Percentiles rank a stretch among this genome's conserved stretches.
Conservation (phyloP, 2,113 vertebrate genomes). For the Erythrocercus mccallii region DNA sequence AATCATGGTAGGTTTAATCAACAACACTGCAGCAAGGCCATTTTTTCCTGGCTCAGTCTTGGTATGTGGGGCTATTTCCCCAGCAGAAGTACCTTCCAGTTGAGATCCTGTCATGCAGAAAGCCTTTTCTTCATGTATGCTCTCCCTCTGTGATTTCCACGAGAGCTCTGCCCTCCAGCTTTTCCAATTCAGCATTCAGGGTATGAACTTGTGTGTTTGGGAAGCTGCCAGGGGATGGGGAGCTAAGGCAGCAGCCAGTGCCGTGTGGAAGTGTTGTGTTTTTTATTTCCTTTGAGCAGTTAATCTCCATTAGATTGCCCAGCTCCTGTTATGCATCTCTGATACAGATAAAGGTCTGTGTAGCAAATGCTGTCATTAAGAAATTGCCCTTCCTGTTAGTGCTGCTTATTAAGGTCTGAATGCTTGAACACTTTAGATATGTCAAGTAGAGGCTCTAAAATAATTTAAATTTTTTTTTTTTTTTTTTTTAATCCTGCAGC, state of each 20-base stretch:
- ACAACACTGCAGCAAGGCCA: neutral
- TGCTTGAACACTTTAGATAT: neutral
- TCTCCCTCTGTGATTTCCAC: constrained; percentile 44
- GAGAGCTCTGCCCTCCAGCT: constrained; percentile 29
- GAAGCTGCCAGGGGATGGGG: constrained; percentile 36
- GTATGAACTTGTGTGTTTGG: constrained; percentile 33
- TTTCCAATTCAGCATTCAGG: constrained; percentile 59
- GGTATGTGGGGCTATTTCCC: constrained; percentile 30
- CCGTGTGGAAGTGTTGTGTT: neutral
- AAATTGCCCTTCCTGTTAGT: constrained; percentile 21
- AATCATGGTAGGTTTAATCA: constrained; percentile 13
- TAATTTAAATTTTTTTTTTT: neutral
- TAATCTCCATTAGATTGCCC: constrained; percentile 64
- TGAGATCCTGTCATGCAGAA: constrained; percentile 46
- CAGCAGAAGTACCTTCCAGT: constrained; percentile 40
- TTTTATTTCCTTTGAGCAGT: constrained; percentile 43
- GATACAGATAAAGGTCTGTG: neutral
- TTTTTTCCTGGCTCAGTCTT: neutral
- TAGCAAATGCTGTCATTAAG: constrained; percentile 44
- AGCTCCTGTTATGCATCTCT: constrained; percentile 37
- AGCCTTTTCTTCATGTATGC: constrained; percentile 29
- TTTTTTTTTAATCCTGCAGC: neutral
- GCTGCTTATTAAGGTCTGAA: constrained; percentile 5
- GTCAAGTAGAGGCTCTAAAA: neutral
- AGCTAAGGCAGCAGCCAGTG: constrained; percentile 29